Evolutionary conservation across 2,797 vertebrate species (phyloP).

Genomic region (Lutjanus campechanus): DNA sequence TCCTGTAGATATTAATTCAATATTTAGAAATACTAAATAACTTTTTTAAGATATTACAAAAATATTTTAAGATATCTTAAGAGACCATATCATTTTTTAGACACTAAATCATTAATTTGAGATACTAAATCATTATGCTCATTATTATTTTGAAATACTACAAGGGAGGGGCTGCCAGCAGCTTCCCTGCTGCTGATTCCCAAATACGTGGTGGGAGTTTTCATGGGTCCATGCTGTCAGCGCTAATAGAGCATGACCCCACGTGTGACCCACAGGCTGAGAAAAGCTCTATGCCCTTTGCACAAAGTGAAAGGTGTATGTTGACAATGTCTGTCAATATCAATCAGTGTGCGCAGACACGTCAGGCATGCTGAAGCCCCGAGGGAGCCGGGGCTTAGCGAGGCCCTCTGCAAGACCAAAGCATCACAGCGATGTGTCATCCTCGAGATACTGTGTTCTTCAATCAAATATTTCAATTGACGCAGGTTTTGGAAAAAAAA

Average conservation of each 20-base stretch:
- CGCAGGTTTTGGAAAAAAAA: neutral
- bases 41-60: no score
- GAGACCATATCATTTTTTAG: no score
- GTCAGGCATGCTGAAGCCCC: constrained; percentile 18
- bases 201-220: no score
- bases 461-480: constrained; percentile 22
- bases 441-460: constrained; percentile 19
- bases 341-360: constrained; percentile 30
- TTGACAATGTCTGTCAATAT: constrained; percentile 56
- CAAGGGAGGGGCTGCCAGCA: no score
- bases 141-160: no score
- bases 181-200: no score
- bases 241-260: neutral
- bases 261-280: constrained; percentile 14
- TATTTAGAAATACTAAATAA: no score
- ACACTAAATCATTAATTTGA: no score
- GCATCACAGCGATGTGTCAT: constrained; percentile 16
- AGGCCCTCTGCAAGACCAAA: constrained; percentile 19
- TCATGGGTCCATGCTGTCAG: neutral
- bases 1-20: no score
- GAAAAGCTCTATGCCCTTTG: constrained; percentile 34
- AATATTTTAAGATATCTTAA: no score
- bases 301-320: constrained; percentile 50
- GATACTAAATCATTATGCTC: no score
- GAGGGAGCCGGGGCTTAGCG: constrained; percentile 15